Base-by-base conservation (phyloP, 2,113 vertebrate genomes). In the Dissostichus mawsoni region DNA sequence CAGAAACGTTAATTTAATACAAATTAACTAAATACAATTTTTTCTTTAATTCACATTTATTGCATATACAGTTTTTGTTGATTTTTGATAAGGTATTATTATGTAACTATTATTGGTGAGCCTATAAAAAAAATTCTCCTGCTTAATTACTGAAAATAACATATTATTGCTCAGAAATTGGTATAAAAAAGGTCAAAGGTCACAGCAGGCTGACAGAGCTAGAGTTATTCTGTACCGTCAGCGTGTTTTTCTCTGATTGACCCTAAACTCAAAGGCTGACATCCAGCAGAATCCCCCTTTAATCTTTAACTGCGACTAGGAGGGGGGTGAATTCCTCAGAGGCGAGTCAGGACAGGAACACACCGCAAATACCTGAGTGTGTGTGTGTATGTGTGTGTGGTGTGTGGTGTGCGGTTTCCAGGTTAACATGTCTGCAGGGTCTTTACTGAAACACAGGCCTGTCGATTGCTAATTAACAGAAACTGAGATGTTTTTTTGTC, bases 291-390 rank as follows among this genome's bases (percentile, higher is more conserved):
- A 81, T 76, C 55, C 5, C 47, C 80, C 88, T 89, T 88, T 87
- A 82, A 76, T 76, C 52, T 33, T 7, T 17, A 69, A 65, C 50
- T 20, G 52, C 61, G 57, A 36, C 74, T 51, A 65, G 55, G 25
- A 14, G 45, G 68, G 72, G 74, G 69, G 20, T 59, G 66, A 78
- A 92, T 90, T 90, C 90, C 85, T 86, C 36, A 44, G 78, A 66
- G 85, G 69, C 91, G 4, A 91, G 91, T 92, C 50, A 0, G 69
- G 74, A 78, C 91, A 91, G 59, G 86, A 89, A 44, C 5, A 44
- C 10, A 44, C 70, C 67, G 81, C 75, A 83, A 56, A 81, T 51
- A 68, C 64, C 74, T 82, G 61, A 52, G 41, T 70, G 65, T 72
- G 62, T 44, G 61, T 69, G 33, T 67, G 48, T 57, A 18, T 57